Percentiles rank a stretch among this genome's conserved stretches.
phyloP scores from a whole-genome alignment of 1,140 invertebrate species.

The Drosophila simulans region DNA sequence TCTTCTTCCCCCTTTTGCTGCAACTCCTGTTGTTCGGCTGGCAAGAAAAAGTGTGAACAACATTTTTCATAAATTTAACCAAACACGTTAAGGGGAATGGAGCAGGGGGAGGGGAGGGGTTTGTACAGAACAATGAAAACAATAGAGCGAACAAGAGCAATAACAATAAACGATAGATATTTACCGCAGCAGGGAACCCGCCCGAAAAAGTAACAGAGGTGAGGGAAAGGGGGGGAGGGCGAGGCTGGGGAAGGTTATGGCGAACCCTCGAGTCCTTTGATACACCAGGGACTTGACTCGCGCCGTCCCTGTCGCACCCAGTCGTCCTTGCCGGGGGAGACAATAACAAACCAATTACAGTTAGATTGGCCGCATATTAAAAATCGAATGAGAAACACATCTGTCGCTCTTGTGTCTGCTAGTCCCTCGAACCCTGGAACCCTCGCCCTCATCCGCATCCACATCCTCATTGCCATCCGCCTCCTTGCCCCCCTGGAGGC shows the following conservation, averaged over 20 bases:
- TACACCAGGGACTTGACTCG: conserved; percentile 15
- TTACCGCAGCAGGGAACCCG: conserved; percentile 72
- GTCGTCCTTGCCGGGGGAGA: conserved; percentile 59
- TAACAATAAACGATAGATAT: conserved; percentile 83
- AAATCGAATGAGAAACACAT: conserved; percentile 85
- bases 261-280: conserved; percentile 27
- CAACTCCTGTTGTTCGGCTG: not conserved
- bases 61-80: conserved; percentile 84
- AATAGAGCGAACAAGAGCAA: conserved; percentile 81
- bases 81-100: conserved; percentile 6
- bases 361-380: conserved; percentile 85
- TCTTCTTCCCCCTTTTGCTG: conserved; percentile 1
- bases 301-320: conserved; percentile 31
- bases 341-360: conserved; percentile 85
- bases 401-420: conserved; percentile 65
- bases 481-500: not conserved
- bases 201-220: not conserved
- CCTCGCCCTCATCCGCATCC: not conserved
- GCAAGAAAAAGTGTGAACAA: conserved; percentile 79
- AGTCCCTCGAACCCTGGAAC: conserved; percentile 1
- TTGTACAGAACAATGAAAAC: conserved; percentile 60
- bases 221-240: not conserved
- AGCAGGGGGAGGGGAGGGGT: not conserved
- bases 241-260: conserved; percentile 7
- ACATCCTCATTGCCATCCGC: not conserved